Base-by-base conservation (phyloP, 1,140 invertebrate species). In the Heliconius hermathena region DNA sequence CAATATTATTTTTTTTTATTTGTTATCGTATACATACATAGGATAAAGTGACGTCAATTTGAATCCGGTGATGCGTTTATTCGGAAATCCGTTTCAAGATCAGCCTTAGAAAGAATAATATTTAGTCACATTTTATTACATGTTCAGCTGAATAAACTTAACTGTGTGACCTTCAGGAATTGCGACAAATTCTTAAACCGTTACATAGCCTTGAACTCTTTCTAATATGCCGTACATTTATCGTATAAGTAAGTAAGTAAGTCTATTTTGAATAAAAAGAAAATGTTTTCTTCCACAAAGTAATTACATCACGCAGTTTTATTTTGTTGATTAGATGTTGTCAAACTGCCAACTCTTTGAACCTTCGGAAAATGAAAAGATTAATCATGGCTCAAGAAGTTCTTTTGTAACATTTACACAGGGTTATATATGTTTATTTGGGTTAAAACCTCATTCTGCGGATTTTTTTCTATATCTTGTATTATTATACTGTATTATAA, bases 301-400 rank as follows among this genome's bases (percentile, higher is more conserved):
- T 72, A 72, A 72, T 72, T 72, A 72, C 71, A 72, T 72, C 70
- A 71, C 70, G 70, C 70, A 71, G 70, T 33, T 71, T 71, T 72
- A 72, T 72, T 72, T 72, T n/a, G 71, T 72, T 72, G 71, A 72
- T 72, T 72, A 72, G 71, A 41, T 41, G 60, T 41, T 72, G 71
- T 72, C 71, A 72, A 72, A 72, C 29, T 72, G 71, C 71, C 71
- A 41, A 72, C 71, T 72, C 71, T 41, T 72, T 72, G 71, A 72
- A 72, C 71, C 33, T n/a, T 72, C 20, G 11, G 71, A 41, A 72
- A n/a, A 72, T 72, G 71, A 38, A 72, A 66, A 66, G 60, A 66
- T 66, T 29, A 29, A 66, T 66, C 60, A 38, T n/a, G 71, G 41
- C n/a, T 72, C 20, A 72, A 41, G 33, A 20, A 71, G 18, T 20